A percentile compares a stretch with the other conserved stretches of the same genome.
phyloP scores from a whole-genome alignment of 1,140 invertebrate genomes.

The Lepidurus packardi region DNA sequence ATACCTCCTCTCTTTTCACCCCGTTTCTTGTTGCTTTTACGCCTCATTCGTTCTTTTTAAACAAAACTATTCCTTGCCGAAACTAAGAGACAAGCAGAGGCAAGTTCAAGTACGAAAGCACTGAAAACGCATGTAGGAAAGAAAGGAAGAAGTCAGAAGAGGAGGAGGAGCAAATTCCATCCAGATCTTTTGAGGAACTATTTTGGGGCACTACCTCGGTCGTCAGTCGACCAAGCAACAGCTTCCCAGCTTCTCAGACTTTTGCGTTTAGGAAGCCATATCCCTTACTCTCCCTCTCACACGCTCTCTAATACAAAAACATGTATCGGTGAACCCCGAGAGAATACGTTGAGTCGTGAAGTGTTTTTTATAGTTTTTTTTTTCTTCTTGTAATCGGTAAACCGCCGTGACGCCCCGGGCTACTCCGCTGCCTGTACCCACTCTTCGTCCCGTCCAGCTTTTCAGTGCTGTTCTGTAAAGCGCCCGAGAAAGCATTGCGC shows the following conservation, averaged over 20 bases:
- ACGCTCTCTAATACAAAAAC: neutral
- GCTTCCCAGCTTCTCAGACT: slow-evolving; percentile 13
- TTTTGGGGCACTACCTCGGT: slow-evolving; percentile 18
- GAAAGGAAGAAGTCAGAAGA: neutral
- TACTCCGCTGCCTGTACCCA: neutral
- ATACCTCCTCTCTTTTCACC: neutral
- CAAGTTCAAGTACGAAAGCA: neutral
- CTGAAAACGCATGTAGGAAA: neutral
- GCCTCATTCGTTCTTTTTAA: neutral
- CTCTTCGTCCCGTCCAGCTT: neutral
- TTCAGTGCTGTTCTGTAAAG: neutral
- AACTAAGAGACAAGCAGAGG: neutral
- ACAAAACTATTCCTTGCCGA: neutral
- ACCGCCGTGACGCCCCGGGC: neutral
- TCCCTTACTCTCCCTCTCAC: neutral
- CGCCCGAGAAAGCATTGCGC: neutral
- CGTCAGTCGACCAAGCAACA: slow-evolving; percentile 20
- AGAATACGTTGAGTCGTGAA: no score
- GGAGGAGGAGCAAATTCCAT: neutral
- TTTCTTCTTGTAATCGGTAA: neutral
- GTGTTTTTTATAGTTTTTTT: no score
- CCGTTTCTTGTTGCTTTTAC: neutral
- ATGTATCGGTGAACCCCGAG: neutral
- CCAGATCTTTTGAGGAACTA: slow-evolving; percentile 19
- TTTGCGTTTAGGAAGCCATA: neutral